A percentile compares a stretch with the other conserved stretches of the same genome.
These are phyloP conservation scores for Acropora tenuis DNA, from an alignment of 64 coral and sea anemone genomes.

Conservation along the genomic window DNA sequence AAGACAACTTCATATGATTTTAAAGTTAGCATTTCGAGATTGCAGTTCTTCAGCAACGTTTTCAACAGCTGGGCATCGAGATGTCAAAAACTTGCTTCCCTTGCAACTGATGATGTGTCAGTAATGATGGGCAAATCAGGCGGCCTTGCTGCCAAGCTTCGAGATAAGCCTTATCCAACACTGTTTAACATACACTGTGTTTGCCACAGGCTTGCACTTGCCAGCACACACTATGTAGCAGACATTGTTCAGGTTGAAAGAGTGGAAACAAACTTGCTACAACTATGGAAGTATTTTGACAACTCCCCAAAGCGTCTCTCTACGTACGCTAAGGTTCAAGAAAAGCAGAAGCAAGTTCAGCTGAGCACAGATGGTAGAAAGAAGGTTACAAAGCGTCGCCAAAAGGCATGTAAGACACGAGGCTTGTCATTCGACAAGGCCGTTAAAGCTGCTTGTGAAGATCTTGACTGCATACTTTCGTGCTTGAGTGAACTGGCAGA, in stretches of 20 bases:
- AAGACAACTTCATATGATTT: slow-evolving; percentile 22
- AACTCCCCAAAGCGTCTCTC: slow-evolving; percentile 18
- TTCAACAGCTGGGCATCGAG: slow-evolving; percentile 1
- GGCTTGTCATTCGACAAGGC: background rate
- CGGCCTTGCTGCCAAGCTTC: slow-evolving; percentile 16
- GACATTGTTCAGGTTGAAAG: slow-evolving; percentile 12
- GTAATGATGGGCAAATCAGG: slow-evolving; percentile 15
- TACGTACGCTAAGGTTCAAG: slow-evolving; percentile 8
- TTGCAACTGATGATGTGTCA: slow-evolving; percentile 11
- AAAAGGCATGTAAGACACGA: slow-evolving; percentile 3
- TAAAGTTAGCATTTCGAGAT: background rate
- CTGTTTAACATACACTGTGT: slow-evolving; percentile 18
- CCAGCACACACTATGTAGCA: slow-evolving; percentile 13
- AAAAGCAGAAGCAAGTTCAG: slow-evolving; percentile 16
- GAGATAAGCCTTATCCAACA: slow-evolving; percentile 7
- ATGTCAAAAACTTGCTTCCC: slow-evolving; percentile 1
- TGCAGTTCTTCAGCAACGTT: slow-evolving; percentile 10
- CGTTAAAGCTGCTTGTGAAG: background rate
- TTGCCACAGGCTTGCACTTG: background rate
- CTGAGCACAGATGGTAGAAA: slow-evolving; percentile 7
- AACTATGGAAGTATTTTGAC: slow-evolving; percentile 24
- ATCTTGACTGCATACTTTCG: slow-evolving; percentile 11
- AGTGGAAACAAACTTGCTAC: slow-evolving; percentile 17
- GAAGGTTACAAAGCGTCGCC: slow-evolving; percentile 18
- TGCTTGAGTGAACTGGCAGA: slow-evolving; percentile 18